Base-by-base conservation (phyloP, 1,140 invertebrate genomes). In the Musca vetustissima region DNA sequence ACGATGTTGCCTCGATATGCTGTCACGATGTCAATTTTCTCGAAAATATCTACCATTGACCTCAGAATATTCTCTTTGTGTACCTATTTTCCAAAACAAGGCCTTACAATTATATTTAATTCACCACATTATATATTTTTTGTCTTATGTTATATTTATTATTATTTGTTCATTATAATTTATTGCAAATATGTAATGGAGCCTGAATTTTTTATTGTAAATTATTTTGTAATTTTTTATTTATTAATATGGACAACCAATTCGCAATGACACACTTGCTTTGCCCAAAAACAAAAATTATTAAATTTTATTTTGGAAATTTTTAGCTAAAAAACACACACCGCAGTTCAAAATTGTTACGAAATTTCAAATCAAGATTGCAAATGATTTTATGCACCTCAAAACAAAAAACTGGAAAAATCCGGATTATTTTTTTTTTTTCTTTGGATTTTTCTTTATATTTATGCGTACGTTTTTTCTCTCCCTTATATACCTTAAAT, bases 191-290 rank as follows among this genome's bases (percentile, higher is more conserved):
- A 17, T 65, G 64, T 65, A 49, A 50, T 66, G 65, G 36, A 52
- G 65, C 65, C 65, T 66, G 65, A 32, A 50, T 28, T 15, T 48
- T 59, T 57, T 57, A 59, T 68, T 68, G 57, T 47, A 47, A 8
- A 22, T 4, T 66, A 24, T 66, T 50, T 66, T 50, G 47, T 19
- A 47, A 68, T 59, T 49, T 25, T 55, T 55, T 55, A 49, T 55
- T 67, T 36, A 32, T 67, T 21, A 15, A 47, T 3, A 11, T 49
- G n/a, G 19, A 61, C 61, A 69, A 69, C 65, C 22, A 59, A 43
- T 67, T 25, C 57, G 57, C 50, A 43, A 74, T 74, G 68, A 19
- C 75, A 73, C 73, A 78, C 73, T 61, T 69, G 71, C 57, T 72
- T 57, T 68, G 55, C 66, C 13, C 6, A 52, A 52, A 21, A 9